Percentiles rank a stretch among this genome's conserved stretches.
phyloP scores from a whole-genome alignment of 2,888 invertebrate genomes.

The Griposia aprilina region DNA sequence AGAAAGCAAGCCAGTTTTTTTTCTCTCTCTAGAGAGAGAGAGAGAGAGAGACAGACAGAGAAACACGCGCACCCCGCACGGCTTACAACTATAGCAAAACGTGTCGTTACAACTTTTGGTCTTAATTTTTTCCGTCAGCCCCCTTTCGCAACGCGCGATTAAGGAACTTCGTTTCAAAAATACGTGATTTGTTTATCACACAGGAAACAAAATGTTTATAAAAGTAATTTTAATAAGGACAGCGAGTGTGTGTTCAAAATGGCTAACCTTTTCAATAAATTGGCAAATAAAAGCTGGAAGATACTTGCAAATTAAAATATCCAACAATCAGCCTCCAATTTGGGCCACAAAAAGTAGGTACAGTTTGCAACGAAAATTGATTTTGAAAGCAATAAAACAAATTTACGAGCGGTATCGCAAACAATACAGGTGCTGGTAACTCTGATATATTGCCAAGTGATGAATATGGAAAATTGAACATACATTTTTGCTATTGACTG shows the following conservation, averaged over 20 bases:
- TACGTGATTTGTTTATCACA: neutral
- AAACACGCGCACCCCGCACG: no score
- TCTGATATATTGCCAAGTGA: slow-evolving; percentile 63
- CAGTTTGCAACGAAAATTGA: slow-evolving; percentile 66
- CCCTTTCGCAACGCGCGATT: no score
- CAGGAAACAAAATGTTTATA: neutral
- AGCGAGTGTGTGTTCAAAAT: neutral
- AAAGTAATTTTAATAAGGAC: neutral
- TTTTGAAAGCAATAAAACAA: slow-evolving; percentile 74
- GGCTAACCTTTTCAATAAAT: neutral
- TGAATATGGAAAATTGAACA: slow-evolving; percentile 57
- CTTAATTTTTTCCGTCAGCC: no score
- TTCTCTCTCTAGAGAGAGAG: no score
- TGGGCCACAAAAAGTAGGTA: slow-evolving; percentile 45
- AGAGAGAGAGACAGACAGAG: no score
- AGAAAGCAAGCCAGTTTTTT: no score
- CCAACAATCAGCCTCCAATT: slow-evolving; percentile 48
- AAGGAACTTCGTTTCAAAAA: no score
- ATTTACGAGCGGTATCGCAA: slow-evolving; percentile 73
- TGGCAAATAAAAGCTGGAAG: slow-evolving; percentile 6
- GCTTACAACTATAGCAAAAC: no score
- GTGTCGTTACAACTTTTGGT: no score
- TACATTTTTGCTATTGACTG: slow-evolving; percentile 46
- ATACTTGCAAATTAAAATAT: slow-evolving; percentile 31
- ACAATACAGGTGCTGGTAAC: slow-evolving; percentile 71